Evolutionary conservation across 2,113 vertebrate genomes (phyloP), one percentile per base, ranked within the genome.

Genomic region (Varanus salvator): DNA sequence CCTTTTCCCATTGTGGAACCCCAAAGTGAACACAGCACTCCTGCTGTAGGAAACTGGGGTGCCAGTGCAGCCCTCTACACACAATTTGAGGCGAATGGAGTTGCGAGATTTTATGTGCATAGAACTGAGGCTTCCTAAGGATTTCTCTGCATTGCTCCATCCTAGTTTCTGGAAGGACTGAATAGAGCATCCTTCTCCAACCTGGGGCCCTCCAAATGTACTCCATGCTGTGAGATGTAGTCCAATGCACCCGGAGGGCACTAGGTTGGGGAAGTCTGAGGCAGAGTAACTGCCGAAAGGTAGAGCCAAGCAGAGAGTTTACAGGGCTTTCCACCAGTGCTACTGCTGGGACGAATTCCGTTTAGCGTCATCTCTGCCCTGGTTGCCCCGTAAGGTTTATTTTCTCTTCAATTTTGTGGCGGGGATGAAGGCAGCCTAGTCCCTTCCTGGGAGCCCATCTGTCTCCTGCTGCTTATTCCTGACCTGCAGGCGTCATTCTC

Each of bases 381-480:
- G 57, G 71, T 23, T 44, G 66, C 69, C 52, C 50, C 50, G 3
- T 12, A 57, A 50, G 60, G 60, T 87, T 84, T 91, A 60, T 87
- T 91, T 87, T 91, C 80, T 69, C 80, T 77, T 78, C 80, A 29
- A 48, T 87, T 83, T 87, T 91, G 60, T 87, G 34, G 81, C 90
- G 25, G 83, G 50, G 74, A 57, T 52, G 66, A 85, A 74, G 68
- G 29, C 50, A 69, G 21, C n/a, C 48, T 27, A 27, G 87, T 84
- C 34, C 66, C 54, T 85, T 71, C 31, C 50, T 60, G 8, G 71
- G 89, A 87, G 77, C 44, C 57, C 57, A 74, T 69, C 71, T 84
- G 85, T 84, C 82, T 80, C 82, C 38, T 31, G 12, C 81, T 88
- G 66, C 74, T 85, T 66, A 34, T 85, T 77, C 74, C 66, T 72